Evolutionary conservation across 2,888 invertebrate species (phyloP).

Genomic region (Drosophila meridiana): DNA sequence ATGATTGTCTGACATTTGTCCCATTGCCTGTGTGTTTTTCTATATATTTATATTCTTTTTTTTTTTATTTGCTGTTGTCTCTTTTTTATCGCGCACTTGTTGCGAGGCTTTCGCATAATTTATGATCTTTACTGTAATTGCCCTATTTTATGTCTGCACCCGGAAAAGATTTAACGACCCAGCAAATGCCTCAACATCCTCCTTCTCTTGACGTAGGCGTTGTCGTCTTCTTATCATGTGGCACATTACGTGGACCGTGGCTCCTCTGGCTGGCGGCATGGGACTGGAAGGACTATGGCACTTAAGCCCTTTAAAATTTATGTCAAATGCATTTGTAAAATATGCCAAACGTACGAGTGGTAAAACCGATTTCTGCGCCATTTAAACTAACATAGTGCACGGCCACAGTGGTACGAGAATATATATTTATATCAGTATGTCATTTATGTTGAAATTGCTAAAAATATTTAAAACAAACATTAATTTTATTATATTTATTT

Average conservation of each 20-base stretch:
- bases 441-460: neutral
- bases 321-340: constrained; percentile 81
- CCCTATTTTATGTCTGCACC: constrained; percentile 70
- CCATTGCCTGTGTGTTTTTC: constrained; percentile 11
- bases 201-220: constrained; percentile 24
- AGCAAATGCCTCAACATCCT: neutral
- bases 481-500: neutral
- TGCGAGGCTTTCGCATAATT: constrained; percentile 71
- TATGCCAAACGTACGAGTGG: constrained; percentile 78
- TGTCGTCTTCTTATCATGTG: constrained; percentile 58
- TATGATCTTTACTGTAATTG: constrained; percentile 74
- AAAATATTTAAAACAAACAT: neutral
- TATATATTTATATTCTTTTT: neutral
- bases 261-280: neutral
- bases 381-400: constrained; percentile 52
- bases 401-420: constrained; percentile 53
- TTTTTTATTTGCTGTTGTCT: constrained; percentile 5
- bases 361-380: constrained; percentile 74
- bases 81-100: constrained; percentile 68
- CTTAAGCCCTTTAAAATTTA: constrained; percentile 78
- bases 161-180: constrained; percentile 58
- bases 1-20: constrained; percentile 65
- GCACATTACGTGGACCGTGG: constrained; percentile 46
- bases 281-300: constrained; percentile 34
- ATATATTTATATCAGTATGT: neutral